phyloP scores from a whole-genome alignment of 2,113 vertebrate species.

The Notiomystis cincta region DNA sequence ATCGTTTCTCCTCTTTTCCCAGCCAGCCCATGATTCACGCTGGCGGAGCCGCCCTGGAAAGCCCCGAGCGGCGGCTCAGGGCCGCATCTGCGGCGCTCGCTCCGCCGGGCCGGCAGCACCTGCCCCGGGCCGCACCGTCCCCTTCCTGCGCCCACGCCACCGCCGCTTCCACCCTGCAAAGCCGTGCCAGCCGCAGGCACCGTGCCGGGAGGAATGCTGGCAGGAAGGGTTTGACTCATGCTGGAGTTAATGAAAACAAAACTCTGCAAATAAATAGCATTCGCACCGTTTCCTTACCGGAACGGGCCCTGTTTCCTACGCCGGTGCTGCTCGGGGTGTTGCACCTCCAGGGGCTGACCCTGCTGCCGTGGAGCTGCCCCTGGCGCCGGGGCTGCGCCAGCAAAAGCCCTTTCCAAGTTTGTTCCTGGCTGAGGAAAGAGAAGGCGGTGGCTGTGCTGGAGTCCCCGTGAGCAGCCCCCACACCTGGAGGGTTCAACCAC shows the following conservation, averaged over 20 bases:
- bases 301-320: neutral
- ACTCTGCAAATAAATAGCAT: neutral
- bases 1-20: neutral
- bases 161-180: neutral
- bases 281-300: neutral
- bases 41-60: conserved; percentile 6
- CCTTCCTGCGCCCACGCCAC: neutral
- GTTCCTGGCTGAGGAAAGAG: rapidly evolving
- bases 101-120: neutral
- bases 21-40: conserved; percentile 6
- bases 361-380: neutral
- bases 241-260: neutral
- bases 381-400: neutral
- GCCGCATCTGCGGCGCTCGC: neutral
- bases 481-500: rapidly evolving
- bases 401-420: neutral
- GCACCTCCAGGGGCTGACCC: neutral
- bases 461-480: neutral
- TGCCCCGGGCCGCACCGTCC: neutral
- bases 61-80: neutral
- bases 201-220: neutral
- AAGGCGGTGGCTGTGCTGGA: neutral
- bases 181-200: neutral
- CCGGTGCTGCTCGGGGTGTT: neutral
- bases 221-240: conserved; percentile 29